Evolutionary conservation across 2,888 invertebrate species (phyloP).

Genomic region (Drosophila melanosoma): DNA sequence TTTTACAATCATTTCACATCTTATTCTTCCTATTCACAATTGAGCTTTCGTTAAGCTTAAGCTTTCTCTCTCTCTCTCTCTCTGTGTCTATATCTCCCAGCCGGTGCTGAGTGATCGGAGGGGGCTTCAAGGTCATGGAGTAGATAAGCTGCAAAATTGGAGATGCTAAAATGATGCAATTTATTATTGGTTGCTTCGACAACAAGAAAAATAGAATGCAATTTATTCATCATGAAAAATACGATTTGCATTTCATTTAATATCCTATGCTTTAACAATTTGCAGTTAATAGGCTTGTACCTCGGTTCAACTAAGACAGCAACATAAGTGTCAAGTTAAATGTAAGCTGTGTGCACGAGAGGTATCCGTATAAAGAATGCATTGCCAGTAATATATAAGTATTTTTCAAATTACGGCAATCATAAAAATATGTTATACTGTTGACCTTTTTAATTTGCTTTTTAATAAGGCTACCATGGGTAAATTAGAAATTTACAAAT

Average conservation of each 20-base stretch:
- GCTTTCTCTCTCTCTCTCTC: not conserved
- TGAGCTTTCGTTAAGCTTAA: slow-evolving; percentile 7
- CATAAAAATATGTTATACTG: not conserved
- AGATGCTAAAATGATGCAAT: not conserved
- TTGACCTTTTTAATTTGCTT: not conserved
- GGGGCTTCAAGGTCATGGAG: slow-evolving; percentile 27
- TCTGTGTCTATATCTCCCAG: not conserved
- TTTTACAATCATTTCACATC: not conserved
- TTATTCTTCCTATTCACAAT: not conserved
- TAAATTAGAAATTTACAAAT: not conserved
- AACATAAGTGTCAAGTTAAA: not conserved
- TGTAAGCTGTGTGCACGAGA: not conserved
- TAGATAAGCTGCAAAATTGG: not conserved
- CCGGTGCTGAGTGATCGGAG: not conserved
- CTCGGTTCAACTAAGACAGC: not conserved
- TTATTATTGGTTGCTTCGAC: not conserved
- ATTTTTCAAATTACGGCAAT: not conserved
- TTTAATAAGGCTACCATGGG: not conserved
- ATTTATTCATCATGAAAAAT: not conserved
- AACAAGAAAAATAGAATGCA: not conserved
- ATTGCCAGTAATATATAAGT: not conserved
- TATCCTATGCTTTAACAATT: not conserved
- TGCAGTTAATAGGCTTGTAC: not conserved
- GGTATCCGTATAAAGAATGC: not conserved
- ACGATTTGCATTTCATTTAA: not conserved